Conservation (phyloP, 1,140 invertebrate genomes). For the Orchestia grillus region DNA sequence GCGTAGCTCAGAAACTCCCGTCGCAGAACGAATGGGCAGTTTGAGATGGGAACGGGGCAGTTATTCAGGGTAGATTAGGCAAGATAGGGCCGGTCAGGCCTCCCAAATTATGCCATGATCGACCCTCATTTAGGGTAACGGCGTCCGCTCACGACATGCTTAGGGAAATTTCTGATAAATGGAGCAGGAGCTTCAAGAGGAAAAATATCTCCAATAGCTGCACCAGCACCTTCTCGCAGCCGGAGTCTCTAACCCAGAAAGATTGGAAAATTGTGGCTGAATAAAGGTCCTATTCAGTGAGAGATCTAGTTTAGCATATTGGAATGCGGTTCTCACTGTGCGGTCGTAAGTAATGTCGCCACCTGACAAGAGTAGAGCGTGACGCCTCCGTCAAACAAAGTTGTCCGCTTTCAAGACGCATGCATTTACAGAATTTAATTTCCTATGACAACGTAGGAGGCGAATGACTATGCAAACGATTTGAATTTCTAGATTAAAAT, state of each 20-base stretch:
- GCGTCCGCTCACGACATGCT: slow-evolving; percentile 47
- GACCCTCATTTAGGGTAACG: slow-evolving; percentile 54
- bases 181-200: neutral
- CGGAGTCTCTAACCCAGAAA: neutral
- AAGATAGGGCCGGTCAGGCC: slow-evolving; percentile 49
- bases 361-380: neutral
- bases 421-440: no score
- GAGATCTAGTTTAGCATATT: neutral
- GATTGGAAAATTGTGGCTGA: neutral
- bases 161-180: slow-evolving; percentile 57
- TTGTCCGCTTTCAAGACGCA: neutral
- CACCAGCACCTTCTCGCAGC: neutral
- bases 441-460: no score
- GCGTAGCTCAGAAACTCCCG: neutral
- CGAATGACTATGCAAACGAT: no score
- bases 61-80: slow-evolving; percentile 51
- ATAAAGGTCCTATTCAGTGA: neutral
- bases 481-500: no score
- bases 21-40: slow-evolving; percentile 15
- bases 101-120: slow-evolving; percentile 53
- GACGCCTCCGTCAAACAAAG: neutral
- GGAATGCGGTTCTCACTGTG: neutral
- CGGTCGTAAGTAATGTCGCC: neutral
- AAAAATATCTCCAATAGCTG: neutral
- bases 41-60: slow-evolving; percentile 29